These are phyloP conservation scores for Drosophila kikkawai DNA, from an alignment of 1,140 invertebrate genomes.

Conservation along the genomic window DNA sequence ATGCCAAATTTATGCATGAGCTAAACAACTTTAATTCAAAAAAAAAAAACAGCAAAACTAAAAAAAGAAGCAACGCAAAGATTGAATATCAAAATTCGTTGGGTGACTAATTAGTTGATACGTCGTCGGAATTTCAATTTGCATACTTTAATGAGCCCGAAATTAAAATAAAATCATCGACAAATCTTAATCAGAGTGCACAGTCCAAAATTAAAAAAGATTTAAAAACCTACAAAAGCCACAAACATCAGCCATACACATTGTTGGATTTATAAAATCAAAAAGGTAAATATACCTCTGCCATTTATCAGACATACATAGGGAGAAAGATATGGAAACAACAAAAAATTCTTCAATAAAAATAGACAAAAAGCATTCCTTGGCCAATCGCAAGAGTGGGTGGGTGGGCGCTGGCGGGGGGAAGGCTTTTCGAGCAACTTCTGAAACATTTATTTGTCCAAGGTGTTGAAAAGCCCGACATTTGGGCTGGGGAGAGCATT, in stretches of 20 bases:
- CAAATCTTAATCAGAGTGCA: slow-evolving; percentile 61
- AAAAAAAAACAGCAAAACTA: slow-evolving; percentile 31
- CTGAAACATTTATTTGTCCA: slow-evolving; percentile 70
- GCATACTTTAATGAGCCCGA: slow-evolving; percentile 56
- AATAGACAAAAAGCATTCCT: slow-evolving; percentile 68
- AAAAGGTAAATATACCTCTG: slow-evolving; percentile 74
- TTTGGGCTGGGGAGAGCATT: slow-evolving; percentile 34
- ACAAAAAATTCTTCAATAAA: slow-evolving; percentile 54
- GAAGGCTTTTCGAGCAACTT: slow-evolving; percentile 20
- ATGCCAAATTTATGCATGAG: slow-evolving; percentile 71
- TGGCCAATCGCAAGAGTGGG: slow-evolving; percentile 12
- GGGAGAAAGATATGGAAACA: slow-evolving; percentile 3
- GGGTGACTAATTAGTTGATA: slow-evolving; percentile 71
- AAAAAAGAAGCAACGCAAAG: slow-evolving; percentile 16
- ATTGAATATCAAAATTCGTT: slow-evolving; percentile 45
- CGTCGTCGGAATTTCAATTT: slow-evolving; percentile 69
- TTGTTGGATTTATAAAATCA: slow-evolving; percentile 79
- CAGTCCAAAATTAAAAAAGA: slow-evolving; percentile 20
- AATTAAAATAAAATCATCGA: slow-evolving; percentile 57
- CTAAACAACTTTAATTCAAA: slow-evolving; percentile 62
- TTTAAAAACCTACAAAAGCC: slow-evolving; percentile 23
- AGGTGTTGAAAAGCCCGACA: slow-evolving; percentile 67
- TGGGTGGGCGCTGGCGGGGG: background rate
- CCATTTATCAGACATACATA: slow-evolving; percentile 33
- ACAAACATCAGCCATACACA: slow-evolving; percentile 31